Evolutionary conservation across 1,140 invertebrate genomes (phyloP), one percentile per base, ranked within the genome.

Genomic region (Popillia japonica): DNA sequence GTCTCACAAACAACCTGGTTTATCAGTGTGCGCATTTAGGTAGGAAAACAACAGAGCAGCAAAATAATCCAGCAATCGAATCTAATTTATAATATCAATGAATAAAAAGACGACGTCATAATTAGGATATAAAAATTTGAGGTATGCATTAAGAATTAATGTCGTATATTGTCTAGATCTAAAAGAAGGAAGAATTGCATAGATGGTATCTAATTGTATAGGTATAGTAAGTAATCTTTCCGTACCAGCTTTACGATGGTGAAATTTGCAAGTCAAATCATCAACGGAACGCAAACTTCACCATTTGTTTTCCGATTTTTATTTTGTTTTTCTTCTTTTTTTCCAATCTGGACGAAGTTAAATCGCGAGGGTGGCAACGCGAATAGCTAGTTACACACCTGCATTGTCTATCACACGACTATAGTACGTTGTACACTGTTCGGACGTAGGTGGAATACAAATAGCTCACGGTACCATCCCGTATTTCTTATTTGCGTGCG

Each of bases 401-500:
- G 77, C 77, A 73, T 77, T 77, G 77, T 77, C 61, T 73, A 77
- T 77, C 61, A 59, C 23, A 27, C 61, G 9, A 34, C 48, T 55
- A 68, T 27, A 68, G 61, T 22, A 23, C 17, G 22, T 64, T n/a
- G 17, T n/a, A 59, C 42, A 59, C 77, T 20, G 61, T 55, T n/a
- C 22, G 55, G 48, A 34, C 61, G 77, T 77, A 77, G 77, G 77
- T 17, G 77, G 77, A 77, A 77, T 77, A 77, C 77, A 77, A 77
- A 77, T 77, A 77, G 77, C 77, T 72, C 61, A 34, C 61, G 77
- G 77, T 77, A 34, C 61, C 77, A 77, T 77, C 61, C 77, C 75
- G 75, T 76, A 76, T 77, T 77, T 77, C 75, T 77, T 77, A 77
- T 77, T 77, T 77, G 75, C 75, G 75, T 77, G 75, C 75, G 55